Base-by-base conservation (phyloP, 1,140 invertebrate species). In the Apis mellifera region DNA sequence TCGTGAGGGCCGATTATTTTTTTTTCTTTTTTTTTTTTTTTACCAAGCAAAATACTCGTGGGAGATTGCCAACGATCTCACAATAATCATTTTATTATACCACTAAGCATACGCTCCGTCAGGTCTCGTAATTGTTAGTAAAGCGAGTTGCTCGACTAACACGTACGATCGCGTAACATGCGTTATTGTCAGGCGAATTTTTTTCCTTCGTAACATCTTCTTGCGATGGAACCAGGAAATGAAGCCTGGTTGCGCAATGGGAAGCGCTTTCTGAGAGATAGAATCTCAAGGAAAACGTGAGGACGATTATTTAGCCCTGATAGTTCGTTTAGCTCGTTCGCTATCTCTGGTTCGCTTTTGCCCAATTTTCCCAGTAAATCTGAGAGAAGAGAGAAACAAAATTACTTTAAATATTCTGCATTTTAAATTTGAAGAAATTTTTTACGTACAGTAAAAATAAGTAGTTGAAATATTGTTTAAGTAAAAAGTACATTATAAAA, bases 21-120 rank as follows among this genome's bases (percentile, higher is more conserved):
- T 50, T 48, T 66, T 42, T n/a, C n/a, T n/a, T n/a, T n/a, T n/a
- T 12, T 1, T 23, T 23, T 13, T 23, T 59, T 59, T 19, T 21
- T 17, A 79, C 52, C 60, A 54, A 52, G 52, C 42, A 57, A 64
- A 59, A 32, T 32, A 75, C 32, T 78, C 85, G 82, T 87, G 86
- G 77, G 86, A 87, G 82, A 73, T 64, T 66, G 76, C 8, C 48
- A 9, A 7, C 15, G 70, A 57, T 87, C 82, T 78, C 85, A 82
- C 32, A 81, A 78, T 82, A 81, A 86, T 87, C 74, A 78, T 88
- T 88, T 88, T 87, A 84, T 87, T 87, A 82, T 78, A 86, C 72
- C 70, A 72, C 64, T 77, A 60, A 64, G 59, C 78, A 77, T 68
- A 75, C 52, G 52, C 74, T 55, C 15, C 54, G 64, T 66, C 64